Percentiles rank a stretch among this genome's conserved stretches.
These are phyloP conservation scores for Agrochola lota DNA, from an alignment of 2,888 invertebrate genomes.

Conservation along the genomic window DNA sequence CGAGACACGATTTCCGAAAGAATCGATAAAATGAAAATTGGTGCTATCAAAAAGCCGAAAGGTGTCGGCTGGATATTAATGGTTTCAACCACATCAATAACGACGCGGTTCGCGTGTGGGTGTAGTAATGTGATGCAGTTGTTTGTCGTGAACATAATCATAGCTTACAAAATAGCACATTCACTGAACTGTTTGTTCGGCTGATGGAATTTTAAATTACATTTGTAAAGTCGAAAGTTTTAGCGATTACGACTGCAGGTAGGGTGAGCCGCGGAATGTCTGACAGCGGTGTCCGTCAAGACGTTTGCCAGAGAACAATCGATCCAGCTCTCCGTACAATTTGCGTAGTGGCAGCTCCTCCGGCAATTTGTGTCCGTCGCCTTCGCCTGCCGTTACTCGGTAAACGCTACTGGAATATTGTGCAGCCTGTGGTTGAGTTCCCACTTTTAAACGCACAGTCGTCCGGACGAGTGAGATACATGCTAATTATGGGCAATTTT, in stretches of 20 bases:
- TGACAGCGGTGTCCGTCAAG: conserved; percentile 61
- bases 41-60: conserved; percentile 67
- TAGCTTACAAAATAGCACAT: conserved; percentile 50
- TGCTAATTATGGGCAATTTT: conserved; percentile 90
- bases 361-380: conserved; percentile 89
- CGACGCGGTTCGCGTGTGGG: conserved; percentile 65
- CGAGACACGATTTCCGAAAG: conserved; percentile 41
- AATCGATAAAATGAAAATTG: conserved; percentile 66
- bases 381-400: conserved; percentile 87
- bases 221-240: conserved; percentile 46
- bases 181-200: conserved; percentile 58
- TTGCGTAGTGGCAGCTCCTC: conserved; percentile 87
- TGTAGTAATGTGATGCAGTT: conserved; percentile 64
- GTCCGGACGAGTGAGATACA: conserved; percentile 87
- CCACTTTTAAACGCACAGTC: conserved; percentile 87
- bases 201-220: conserved; percentile 45
- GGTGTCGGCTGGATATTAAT: conserved; percentile 71
- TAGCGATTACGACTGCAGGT: conserved; percentile 43
- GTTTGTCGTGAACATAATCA: conserved; percentile 65
- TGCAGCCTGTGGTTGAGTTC: conserved; percentile 86
- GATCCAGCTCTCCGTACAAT: conserved; percentile 82
- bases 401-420: conserved; percentile 90
- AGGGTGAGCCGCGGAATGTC: conserved; percentile 35
- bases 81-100: conserved; percentile 71
- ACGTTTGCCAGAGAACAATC: conserved; percentile 80